Base-by-base conservation (phyloP, 2,797 vertebrate species). In the Danionella dracula region DNA sequence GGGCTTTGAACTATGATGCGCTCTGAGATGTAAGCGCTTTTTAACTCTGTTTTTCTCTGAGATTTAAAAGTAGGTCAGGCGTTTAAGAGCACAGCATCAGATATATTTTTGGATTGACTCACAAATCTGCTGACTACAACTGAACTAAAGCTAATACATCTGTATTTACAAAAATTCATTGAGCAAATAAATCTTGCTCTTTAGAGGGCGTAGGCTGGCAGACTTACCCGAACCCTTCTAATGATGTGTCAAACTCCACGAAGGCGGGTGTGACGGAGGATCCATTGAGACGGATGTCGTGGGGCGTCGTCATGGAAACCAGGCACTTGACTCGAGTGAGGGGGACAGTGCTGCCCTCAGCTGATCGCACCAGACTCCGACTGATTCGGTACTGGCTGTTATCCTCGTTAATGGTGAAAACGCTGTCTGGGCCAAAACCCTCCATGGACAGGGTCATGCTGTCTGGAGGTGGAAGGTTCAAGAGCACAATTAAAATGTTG, bases 261-360 rank as follows among this genome's bases (percentile, higher is more conserved):
- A 97, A 99, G 0, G 94, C 93, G 0, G 97, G 97, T 0, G 89
- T 99, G 74, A 96, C 92, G 0, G 94, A 91, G 1, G 94, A 97
- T 1, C 96, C 97, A 0, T 98, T 93, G 77, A 97, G 93, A 58
- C 95, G 92, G 83, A 99, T 98, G 81, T 99, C 96, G 1, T 98
- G 96, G 10, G 97, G 97, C 7, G 97, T 99, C 21, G 97, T 99
- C 97, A 99, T 99, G 77, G 97, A 99, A 49, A 99, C 97, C 78
- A 99, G 90, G 76, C 97, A 99, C 79, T 99, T 99, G 70, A 99
- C 97, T 31, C 97, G 88, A 1, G 97, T 99, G 70, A 99, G 88
- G 29, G 97, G 97, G 6, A 99, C 97, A 0, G 96, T 97, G 84
- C 93, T 96, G 81, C 90, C 95, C 90, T 99, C 97, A 8, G 94